Base-by-base conservation (phyloP, 2,113 vertebrate species). In the Grallaria varia region DNA sequence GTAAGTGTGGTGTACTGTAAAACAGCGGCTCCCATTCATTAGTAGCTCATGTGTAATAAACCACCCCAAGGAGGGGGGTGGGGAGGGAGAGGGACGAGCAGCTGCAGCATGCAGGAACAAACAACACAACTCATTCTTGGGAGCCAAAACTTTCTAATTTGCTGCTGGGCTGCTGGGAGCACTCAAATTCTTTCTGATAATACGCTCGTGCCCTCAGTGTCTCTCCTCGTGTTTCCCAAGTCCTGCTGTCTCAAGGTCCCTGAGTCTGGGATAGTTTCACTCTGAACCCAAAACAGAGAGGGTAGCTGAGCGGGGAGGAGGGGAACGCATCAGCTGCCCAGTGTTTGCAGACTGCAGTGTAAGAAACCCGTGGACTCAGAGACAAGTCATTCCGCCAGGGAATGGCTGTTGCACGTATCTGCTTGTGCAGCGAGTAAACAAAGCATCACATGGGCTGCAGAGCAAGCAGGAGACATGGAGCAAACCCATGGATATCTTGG, bases 21-120 rank as follows among this genome's bases (percentile, higher is more conserved):
- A 97, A 98, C 98, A 98, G 98, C 98, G 95, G 97, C 98, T 97
- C 95, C 98, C 98, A 98, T 99, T 99, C 98, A 98, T 98, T 97
- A 97, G 96, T 87, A 68, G 96, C 90, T 97, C 92, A 97, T 98
- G 97, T 98, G 98, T 98, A 98, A 98, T 98, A 98, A 98, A 98
- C 98, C 97, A 98, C 97, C 97, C 87, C 95, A 96, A 94, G 95
- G 91, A 92, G 95, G 93, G 89, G 94, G 96, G 37, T 67, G 71
- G 79, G 76, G 63, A 75, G 72, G 78, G 71, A 72, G 75, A 64
- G 89, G 71, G 90, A 94, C 71, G 96, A 97, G 98, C 98, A 98
- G 98, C 98, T 98, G 98, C 98, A 98, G 93, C 71, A 93, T 95
- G 95, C 92, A 89, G 95, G 94, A 91, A 94, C 98, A 98, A 98